Percentiles rank a stretch among this genome's conserved stretches.
phyloP scores from a whole-genome alignment of 1,140 invertebrate genomes.

The Anastrepha ludens region DNA sequence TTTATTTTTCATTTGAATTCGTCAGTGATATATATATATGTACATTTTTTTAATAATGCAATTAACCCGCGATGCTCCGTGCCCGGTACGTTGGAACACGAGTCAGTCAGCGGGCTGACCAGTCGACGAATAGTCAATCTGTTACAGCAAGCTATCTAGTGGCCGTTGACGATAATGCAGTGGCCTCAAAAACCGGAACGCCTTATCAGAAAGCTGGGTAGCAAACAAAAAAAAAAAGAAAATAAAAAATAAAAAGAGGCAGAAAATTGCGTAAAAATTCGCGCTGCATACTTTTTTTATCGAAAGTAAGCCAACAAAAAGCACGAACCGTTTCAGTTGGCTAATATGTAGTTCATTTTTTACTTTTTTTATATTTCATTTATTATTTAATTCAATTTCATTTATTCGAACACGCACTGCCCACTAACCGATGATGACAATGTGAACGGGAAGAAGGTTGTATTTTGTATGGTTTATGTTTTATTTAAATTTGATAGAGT shows the following conservation, averaged over 20 bases:
- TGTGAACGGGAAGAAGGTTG: too few species aligned
- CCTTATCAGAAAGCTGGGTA: constrained; percentile 10
- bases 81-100: constrained; percentile 16
- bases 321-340: too few species aligned
- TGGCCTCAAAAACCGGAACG: constrained; percentile 39
- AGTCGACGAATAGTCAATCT: not conserved
- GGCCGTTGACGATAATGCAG: not conserved
- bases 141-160: not conserved
- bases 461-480: too few species aligned
- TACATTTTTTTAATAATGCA: not conserved
- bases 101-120: not conserved
- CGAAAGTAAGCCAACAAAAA: too few species aligned
- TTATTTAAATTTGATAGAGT: too few species aligned
- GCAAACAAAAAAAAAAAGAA: not conserved
- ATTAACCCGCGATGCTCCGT: constrained; percentile 1
- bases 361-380: too few species aligned
- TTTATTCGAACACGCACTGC: too few species aligned
- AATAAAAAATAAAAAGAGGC: not conserved
- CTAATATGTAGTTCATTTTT: too few species aligned
- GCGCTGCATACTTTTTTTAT: not conserved
- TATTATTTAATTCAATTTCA: too few species aligned
- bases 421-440: too few species aligned
- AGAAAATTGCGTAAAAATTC: constrained; percentile 7
- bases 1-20: constrained; percentile 3
- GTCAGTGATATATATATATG: not conserved